These are phyloP conservation scores for Lonchura striata DNA, from an alignment of 2,113 vertebrate genomes.

Conservation along the genomic window DNA sequence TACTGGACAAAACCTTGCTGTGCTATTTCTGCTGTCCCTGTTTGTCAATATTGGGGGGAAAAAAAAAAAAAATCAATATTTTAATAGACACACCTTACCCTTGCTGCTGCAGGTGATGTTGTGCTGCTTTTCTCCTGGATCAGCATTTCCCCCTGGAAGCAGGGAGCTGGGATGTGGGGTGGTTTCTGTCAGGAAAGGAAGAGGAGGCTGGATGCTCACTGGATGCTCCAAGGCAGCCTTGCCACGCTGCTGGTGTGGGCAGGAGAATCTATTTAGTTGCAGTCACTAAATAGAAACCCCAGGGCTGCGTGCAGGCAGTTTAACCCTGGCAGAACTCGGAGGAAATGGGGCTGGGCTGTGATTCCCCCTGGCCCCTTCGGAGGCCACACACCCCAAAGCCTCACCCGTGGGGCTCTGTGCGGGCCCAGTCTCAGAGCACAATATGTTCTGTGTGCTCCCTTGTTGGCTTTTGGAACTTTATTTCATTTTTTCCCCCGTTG, in stretches of 20 bases:
- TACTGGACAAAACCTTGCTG: background rate
- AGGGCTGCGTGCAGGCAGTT: background rate
- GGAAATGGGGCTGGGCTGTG: background rate
- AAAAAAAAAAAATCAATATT: background rate
- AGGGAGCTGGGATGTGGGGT: background rate
- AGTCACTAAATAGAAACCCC: background rate
- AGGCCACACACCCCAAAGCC: background rate
- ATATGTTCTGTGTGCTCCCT: fast-evolving
- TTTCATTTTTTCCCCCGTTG: background rate
- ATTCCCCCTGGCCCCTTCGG: background rate
- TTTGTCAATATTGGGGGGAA: fast-evolving
- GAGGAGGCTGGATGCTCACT: background rate
- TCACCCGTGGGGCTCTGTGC: background rate
- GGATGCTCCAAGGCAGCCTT: background rate
- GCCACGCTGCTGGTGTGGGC: background rate
- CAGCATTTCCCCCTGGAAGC: background rate
- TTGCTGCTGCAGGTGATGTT: background rate
- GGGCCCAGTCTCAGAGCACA: background rate
- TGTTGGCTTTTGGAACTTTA: background rate
- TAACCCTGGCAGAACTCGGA: background rate
- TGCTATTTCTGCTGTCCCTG: fast-evolving
- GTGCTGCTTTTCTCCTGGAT: background rate
- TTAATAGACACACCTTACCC: background rate
- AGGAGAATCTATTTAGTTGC: background rate
- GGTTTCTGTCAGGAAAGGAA: background rate